Conservation (phyloP, 1,140 invertebrate genomes). For the Drosophila jambulina region DNA sequence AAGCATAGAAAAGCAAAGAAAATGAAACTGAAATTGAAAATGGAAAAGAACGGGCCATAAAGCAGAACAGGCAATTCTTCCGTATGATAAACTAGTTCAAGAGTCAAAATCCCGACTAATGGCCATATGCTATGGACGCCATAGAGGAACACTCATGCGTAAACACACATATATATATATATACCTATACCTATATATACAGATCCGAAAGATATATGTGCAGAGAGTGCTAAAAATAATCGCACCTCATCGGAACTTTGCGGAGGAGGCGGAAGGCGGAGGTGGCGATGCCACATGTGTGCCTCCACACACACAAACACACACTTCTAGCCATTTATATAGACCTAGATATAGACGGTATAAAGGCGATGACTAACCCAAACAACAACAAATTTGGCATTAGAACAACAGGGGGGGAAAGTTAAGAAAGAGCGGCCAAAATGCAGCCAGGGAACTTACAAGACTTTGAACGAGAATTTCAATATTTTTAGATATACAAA, state of each 20-base stretch:
- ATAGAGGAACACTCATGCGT: constrained; percentile 33
- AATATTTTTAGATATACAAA: constrained; percentile 50
- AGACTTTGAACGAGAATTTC: constrained; percentile 10
- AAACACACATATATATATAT: constrained; percentile 7
- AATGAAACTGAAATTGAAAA: not conserved
- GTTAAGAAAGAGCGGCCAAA: constrained; percentile 23
- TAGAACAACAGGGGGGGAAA: constrained; percentile 2
- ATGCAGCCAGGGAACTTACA: constrained; percentile 25
- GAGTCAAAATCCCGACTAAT: constrained; percentile 43
- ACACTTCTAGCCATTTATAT: constrained; percentile 23
- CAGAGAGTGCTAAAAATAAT: constrained; percentile 51
- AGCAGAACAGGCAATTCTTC: constrained; percentile 26
- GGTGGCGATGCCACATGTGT: constrained; percentile 48
- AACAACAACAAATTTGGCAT: constrained; percentile 64
- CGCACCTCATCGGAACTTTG: constrained; percentile 53
- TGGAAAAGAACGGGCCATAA: not conserved
- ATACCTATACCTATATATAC: not conserved
- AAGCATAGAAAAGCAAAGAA: not conserved
- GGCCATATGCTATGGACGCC: constrained; percentile 32
- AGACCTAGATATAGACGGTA: constrained; percentile 39
- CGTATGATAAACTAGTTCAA: constrained; percentile 47
- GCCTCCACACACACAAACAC: not conserved
- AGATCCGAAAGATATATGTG: constrained; percentile 27
- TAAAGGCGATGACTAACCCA: constrained; percentile 71
- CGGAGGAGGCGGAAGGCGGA: constrained; percentile 24